Evolutionary conservation across 2,888 invertebrate genomes (phyloP).

Genomic region (Cheilosia vulpina): DNA sequence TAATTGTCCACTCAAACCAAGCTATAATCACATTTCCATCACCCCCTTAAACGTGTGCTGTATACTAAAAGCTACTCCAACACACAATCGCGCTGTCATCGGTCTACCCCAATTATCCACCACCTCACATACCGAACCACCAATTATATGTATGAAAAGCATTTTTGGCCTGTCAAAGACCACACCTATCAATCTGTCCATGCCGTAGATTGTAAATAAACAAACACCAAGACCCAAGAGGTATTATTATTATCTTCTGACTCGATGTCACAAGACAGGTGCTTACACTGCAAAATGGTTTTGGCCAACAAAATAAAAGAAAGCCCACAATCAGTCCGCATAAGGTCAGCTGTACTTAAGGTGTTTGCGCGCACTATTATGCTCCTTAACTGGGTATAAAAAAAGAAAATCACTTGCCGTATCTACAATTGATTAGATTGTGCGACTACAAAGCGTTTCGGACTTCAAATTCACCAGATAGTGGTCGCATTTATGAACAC

Average conservation of each 20-base stretch:
- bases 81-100: conserved; percentile 44
- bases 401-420: conserved; percentile 8
- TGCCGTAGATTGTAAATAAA: conserved; percentile 54
- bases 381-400: conserved; percentile 14
- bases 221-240: conserved; percentile 25
- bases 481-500: background rate
- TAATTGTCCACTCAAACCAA: conserved; percentile 66
- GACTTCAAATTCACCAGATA: background rate
- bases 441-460: conserved; percentile 1
- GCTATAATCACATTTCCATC: conserved; percentile 67
- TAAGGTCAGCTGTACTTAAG: conserved; percentile 41
- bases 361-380: background rate
- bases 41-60: conserved; percentile 44
- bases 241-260: background rate
- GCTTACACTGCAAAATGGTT: conserved; percentile 1
- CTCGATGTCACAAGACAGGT: conserved; percentile 52
- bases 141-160: conserved; percentile 53
- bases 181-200: conserved; percentile 46
- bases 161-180: conserved; percentile 51
- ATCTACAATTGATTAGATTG: conserved; percentile 56
- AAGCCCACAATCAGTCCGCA: background rate
- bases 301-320: background rate
- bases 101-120: conserved; percentile 58
- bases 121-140: conserved; percentile 53
- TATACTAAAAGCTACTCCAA: conserved; percentile 25